Conservation (phyloP, 2,797 vertebrate genomes). For the Sparidentex hasta region DNA sequence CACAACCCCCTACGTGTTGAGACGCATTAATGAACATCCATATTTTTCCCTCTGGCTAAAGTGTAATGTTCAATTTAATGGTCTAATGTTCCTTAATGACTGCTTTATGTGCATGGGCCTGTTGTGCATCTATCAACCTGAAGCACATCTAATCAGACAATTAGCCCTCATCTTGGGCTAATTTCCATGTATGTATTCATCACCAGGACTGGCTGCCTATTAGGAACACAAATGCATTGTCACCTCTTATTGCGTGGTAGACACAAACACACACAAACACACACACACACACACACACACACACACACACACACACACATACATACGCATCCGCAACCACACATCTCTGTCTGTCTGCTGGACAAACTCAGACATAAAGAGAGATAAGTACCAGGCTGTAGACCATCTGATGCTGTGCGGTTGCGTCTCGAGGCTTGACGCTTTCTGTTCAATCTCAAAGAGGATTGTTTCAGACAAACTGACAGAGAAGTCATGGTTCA, state of each 20-base stretch:
- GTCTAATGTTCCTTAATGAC: slow-evolving; percentile 77
- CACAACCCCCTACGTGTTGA: slow-evolving; percentile 43
- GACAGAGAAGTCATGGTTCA: neutral
- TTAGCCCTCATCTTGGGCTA: slow-evolving; percentile 75
- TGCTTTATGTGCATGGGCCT: slow-evolving; percentile 71
- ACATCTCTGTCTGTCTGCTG: neutral
- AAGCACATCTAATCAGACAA: slow-evolving; percentile 81
- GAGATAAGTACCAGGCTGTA: slow-evolving; percentile 6
- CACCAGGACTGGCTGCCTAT: slow-evolving; percentile 62
- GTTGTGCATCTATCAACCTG: slow-evolving; percentile 77
- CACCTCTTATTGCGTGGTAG: slow-evolving; percentile 23
- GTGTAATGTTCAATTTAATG: slow-evolving; percentile 80
- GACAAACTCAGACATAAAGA: slow-evolving; percentile 24
- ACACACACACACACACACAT: neutral
- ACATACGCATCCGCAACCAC: neutral
- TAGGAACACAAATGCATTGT: slow-evolving; percentile 63
- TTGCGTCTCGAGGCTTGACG: neutral
- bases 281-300: neutral
- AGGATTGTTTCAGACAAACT: neutral
- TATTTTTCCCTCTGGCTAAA: slow-evolving; percentile 68
- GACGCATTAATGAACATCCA: slow-evolving; percentile 65
- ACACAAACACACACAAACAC: neutral
- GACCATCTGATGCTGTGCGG: neutral
- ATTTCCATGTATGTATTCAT: slow-evolving; percentile 77
- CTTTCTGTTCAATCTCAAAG: slow-evolving; percentile 12